These are phyloP conservation scores for Micrasema minimum DNA, from an alignment of 1,140 invertebrate species.

Conservation along the genomic window DNA sequence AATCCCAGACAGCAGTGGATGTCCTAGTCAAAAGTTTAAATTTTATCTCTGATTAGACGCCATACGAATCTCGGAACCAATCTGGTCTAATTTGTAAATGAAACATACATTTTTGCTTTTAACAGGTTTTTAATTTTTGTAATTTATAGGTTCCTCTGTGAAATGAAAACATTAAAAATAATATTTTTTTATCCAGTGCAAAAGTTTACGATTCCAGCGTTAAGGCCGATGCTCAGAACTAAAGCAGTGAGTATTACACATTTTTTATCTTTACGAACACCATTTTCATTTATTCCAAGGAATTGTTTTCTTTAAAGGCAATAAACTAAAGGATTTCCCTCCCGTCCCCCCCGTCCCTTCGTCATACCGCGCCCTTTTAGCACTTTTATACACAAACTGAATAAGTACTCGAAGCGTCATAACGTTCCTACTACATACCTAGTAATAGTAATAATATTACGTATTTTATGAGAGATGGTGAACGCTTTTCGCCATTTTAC, in stretches of 20 bases:
- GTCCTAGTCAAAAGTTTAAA: neutral
- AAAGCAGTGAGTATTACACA: conserved; percentile 5
- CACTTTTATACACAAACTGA: neutral
- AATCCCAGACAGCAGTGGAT: neutral
- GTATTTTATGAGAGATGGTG: neutral
- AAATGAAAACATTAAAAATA: too few relatives aligned
- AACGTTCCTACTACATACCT: neutral
- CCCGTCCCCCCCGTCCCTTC: too few relatives aligned
- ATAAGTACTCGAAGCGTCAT: neutral
- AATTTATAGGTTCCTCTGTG: conserved; percentile 6
- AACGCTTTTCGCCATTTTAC: neutral
- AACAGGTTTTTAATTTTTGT: neutral
- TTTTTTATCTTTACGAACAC: neutral
- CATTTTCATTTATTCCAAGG: neutral
- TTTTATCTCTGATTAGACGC: neutral
- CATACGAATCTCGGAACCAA: neutral
- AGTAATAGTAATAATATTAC: neutral
- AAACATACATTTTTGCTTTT: conserved; percentile 1
- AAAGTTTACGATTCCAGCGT: neutral
- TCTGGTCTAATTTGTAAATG: conserved; percentile 3
- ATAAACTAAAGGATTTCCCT: too few relatives aligned
- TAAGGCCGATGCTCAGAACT: conserved; percentile 13
- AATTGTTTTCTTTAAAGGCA: neutral
- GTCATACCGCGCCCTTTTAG: neutral
- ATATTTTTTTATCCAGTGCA: conserved; percentile 6